Base-by-base conservation (phyloP, 2,797 vertebrate species). In the Rallus crepitans region DNA sequence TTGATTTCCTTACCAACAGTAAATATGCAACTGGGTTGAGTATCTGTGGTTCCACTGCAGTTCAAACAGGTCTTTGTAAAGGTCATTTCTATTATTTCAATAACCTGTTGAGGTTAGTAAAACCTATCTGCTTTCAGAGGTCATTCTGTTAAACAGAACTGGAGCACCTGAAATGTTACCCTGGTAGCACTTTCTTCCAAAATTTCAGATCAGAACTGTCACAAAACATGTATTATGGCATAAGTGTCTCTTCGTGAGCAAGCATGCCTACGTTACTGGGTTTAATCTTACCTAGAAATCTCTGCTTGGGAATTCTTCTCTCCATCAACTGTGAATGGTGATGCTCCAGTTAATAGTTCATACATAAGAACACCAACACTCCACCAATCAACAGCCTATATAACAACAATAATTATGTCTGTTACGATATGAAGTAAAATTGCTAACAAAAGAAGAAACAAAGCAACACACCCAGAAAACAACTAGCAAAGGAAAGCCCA, bases 311-410 rank as follows among this genome's bases (percentile, higher is more conserved):
- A 99, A 97, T 99, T 99, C 97, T 99, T 99, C 82, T 99, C 98
- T 88, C 99, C 99, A 42, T 99, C 99, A 5, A 99, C 99, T 48
- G 99, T 99, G 97, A 99, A 99, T 80, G 99, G 99, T 23, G 99
- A 99, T 11, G 99, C 99, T 93, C 99, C 99, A 13, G 99, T 99
- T 96, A 99, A 91, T 66, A 99, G 98, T 96, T 99, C 99, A 85
- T 99, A 99, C 99, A 99, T 99, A 79, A 99, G 97, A 89, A 99
- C 99, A 45, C 99, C 99, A 69, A 99, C 98, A 97, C 99, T 99
- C 99, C 99, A 99, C 99, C 99, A 99, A 98, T 99, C 99, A 97
- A 99, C 99, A 30, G 99, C 99, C 99, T 99, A 96, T 3, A 98
- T 96, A 92, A 96, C 15, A 82, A 86, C 33, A 97, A 81, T 30